Evolutionary conservation across 2,797 vertebrate species (phyloP).

Genomic region (Nannoperca obscura): DNA sequence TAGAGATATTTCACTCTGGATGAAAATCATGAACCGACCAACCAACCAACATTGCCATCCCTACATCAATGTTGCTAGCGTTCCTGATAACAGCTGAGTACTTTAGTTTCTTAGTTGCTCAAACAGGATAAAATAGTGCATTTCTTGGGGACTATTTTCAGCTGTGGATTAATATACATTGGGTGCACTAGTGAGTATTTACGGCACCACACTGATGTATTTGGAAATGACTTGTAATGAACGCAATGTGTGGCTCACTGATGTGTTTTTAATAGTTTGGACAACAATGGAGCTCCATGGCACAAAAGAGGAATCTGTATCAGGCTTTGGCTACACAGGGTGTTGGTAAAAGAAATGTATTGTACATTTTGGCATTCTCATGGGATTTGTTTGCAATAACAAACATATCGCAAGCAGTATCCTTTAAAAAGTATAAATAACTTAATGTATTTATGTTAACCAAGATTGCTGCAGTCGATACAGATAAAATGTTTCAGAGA

Average conservation of each 20-base stretch:
- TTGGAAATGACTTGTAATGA: not conserved
- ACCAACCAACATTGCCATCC: not conserved
- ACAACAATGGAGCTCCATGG: not conserved
- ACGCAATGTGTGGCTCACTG: not conserved
- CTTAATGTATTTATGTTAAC: constrained; percentile 1
- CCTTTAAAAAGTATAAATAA: not conserved
- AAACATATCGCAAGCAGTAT: not conserved
- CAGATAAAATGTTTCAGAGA: constrained; percentile 16
- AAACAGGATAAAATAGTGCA: not conserved
- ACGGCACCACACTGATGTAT: not conserved
- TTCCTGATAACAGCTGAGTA: not conserved
- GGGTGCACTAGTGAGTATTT: not conserved
- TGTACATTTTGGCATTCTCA: not conserved
- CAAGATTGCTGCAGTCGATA: constrained; percentile 16
- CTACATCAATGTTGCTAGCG: not conserved
- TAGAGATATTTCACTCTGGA: not conserved
- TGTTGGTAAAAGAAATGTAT: not conserved
- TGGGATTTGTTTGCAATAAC: constrained; percentile 3
- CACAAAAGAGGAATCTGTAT: constrained; percentile 16
- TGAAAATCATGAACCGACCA: not conserved
- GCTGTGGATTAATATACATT: constrained; percentile 12
- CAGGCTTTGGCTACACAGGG: constrained; percentile 13
- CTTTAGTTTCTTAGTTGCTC: not conserved
- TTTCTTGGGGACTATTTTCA: constrained; percentile 9
- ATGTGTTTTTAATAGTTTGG: constrained; percentile 15